Evolutionary conservation across 1,140 invertebrate genomes (phyloP), one percentile per base, ranked within the genome.

Genomic region (Procambarus clarkii): DNA sequence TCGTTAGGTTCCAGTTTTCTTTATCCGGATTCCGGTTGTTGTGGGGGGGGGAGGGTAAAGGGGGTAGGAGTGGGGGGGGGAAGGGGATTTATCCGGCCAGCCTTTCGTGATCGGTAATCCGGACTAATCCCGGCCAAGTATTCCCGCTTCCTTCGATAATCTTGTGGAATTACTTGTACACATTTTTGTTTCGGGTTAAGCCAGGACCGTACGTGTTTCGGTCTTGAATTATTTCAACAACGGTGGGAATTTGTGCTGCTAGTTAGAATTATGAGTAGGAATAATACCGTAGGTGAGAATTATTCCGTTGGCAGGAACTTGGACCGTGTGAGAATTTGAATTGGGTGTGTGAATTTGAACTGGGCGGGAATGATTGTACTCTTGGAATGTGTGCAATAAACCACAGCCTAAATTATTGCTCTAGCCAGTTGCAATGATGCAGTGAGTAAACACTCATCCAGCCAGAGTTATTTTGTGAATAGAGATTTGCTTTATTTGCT

Each of bases 41-140:
- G 60, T 18, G 21, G 21, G 60, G 60, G 60, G 60, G 60, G 60
- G 60, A 21, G 60, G 18, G 13, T 18, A 18, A 18, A 18, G 60
- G 60, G 60, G 50, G 60, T 4, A 64, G 60, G 69, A n/a, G 24
- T 74, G 69, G n/a, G 69, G 15, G n/a, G 69, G 69, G 69, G 24
- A n/a, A n/a, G 11, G n/a, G 69, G n/a, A 34, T 34, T 74, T 74
- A 24, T 34, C 69, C 24, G n/a, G n/a, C 69, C 69, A 74, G 69
- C 69, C 69, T 24, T 74, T 74, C 69, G 69, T 74, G 69, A 74
- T 74, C 69, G 24, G 69, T 74, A 74, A 74, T 74, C 69, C 69
- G 69, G 69, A 74, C 24, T 74, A 74, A 74, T 74, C 69, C 69
- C 69, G 69, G 69, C 69, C 69, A 74, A 74, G 69, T 74, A 74